phyloP scores from a whole-genome alignment of 1,140 invertebrate genomes.

The Mamestra configurata region DNA sequence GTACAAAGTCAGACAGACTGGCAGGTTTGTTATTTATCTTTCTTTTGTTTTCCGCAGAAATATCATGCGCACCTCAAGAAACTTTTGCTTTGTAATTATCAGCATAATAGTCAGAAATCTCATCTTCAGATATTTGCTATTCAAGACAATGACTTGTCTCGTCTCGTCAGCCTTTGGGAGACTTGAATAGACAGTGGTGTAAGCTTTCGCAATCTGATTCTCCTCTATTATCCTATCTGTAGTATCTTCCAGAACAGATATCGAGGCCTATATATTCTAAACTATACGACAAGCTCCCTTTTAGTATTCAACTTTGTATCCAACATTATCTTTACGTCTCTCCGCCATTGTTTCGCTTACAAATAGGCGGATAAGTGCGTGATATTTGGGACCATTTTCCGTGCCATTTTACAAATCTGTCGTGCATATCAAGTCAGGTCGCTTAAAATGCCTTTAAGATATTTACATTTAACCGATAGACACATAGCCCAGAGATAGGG shows the following conservation, averaged over 20 bases:
- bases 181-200: too few relatives aligned
- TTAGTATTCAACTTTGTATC: slow-evolving; percentile 32
- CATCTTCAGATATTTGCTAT: too few relatives aligned
- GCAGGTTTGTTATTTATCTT: slow-evolving; percentile 23
- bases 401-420: slow-evolving; percentile 39
- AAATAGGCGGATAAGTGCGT: slow-evolving; percentile 38
- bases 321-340: slow-evolving; percentile 28
- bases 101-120: neutral
- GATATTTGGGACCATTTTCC: slow-evolving; percentile 37
- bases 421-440: slow-evolving; percentile 43
- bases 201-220: neutral
- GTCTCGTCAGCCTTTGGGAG: too few relatives aligned
- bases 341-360: slow-evolving; percentile 32
- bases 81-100: neutral
- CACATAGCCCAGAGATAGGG: slow-evolving; percentile 36
- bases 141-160: too few relatives aligned
- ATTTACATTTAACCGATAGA: slow-evolving; percentile 45
- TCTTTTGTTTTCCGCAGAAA: neutral
- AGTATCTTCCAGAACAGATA: neutral
- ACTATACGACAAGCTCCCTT: neutral
- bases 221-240: neutral
- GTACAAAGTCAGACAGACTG: neutral
- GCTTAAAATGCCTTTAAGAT: slow-evolving; percentile 40
- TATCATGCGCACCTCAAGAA: neutral
- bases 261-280: neutral